Evolutionary conservation across 2,888 invertebrate species (phyloP), one percentile per base, ranked within the genome.

Genomic region (Taphrorychus bicolor): DNA sequence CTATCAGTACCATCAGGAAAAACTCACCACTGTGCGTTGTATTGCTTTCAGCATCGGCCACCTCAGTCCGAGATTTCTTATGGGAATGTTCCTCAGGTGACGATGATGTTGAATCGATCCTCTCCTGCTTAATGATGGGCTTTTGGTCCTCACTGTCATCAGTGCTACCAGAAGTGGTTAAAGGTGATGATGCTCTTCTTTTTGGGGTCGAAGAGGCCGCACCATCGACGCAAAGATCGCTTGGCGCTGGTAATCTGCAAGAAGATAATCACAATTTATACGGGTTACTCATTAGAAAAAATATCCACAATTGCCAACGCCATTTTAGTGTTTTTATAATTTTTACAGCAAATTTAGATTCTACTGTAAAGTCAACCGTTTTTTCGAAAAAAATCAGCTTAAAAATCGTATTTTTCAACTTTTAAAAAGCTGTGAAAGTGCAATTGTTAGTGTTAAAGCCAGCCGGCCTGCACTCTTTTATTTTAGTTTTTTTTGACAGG

Each of bases 11-110:
- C 7, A 1, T 32, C 3, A 7, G 11, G 11, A 32, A 51, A 19
- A 24, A 85, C 91, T 91, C 82, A 95, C 95, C 95, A 84, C 94
- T 93, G 83, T 93, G 93, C 84, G 93, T 91, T 66, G 95, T 95
- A 81, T 95, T 95, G 24, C 94, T 93, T 82, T 94, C 94, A 53
- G 94, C 94, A 80, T 95, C 95, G 70, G 89, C 93, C 32, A 92
- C 88, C 83, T 92, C 93, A 60, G 91, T 92, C 79, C 93, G 87
- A 42, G 88, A 79, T 68, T 81, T 78, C 77, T 93, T 91, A 82
- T 92, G 92, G 64, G 87, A 85, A 71, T 80, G 80, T 72, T 86
- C 86, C 75, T 89, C 89, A 71, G 85, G 85, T 51, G 87, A 87
- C 18, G 88, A 89, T 2, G 86, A 86, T 69, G 87, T 85, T n/a